Base-by-base conservation (phyloP, 2,888 invertebrate species). In the Drosophila monieri region DNA sequence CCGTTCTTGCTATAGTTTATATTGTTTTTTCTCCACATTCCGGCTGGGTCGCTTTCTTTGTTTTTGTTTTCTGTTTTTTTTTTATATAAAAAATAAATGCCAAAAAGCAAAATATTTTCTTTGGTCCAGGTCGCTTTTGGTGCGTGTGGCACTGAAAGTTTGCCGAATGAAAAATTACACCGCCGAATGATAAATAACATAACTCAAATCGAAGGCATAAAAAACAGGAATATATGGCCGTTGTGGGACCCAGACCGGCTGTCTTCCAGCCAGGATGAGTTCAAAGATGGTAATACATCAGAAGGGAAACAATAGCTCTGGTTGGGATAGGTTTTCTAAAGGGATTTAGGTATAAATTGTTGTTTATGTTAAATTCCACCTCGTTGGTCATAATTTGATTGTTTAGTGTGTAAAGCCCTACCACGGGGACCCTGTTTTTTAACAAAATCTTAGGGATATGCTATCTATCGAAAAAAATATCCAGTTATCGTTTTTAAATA, bases 151-250 rank as follows among this genome's bases (percentile, higher is more conserved):
- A 68, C 80, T 43, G 14, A 68, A 85, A 73, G 66, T 67, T 83
- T 52, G 56, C 25, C 56, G 56, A 59, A 85, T 90, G 89, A 90
- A 84, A 90, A 90, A 90, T 90, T 88, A 80, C 85, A 68, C 64
- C 52, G 61, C 35, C 66, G 61, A 89, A 90, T 90, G 90, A 90
- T 90, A 90, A 90, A 90, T 90, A 88, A 89, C 74, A 74, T 73
- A 81, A 74, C 85, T 76, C 78, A 77, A 83, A 76, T 71, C 75
- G 76, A 80, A 21, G 56, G 65, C 18, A 39, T 44, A 53, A 61
- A 71, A 64, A 71, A 55, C 18, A 21, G n/a, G 27, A 14, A 55
- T 56, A 54, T 58, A 48, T 48, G 18, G 52, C 41, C 47, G 3
- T 48, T 72, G 65, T 74, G 74, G 54, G 56, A 66, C 55, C 52